phyloP scores from a whole-genome alignment of 2,113 vertebrate genomes.

The Pachypanchax playfairii region DNA sequence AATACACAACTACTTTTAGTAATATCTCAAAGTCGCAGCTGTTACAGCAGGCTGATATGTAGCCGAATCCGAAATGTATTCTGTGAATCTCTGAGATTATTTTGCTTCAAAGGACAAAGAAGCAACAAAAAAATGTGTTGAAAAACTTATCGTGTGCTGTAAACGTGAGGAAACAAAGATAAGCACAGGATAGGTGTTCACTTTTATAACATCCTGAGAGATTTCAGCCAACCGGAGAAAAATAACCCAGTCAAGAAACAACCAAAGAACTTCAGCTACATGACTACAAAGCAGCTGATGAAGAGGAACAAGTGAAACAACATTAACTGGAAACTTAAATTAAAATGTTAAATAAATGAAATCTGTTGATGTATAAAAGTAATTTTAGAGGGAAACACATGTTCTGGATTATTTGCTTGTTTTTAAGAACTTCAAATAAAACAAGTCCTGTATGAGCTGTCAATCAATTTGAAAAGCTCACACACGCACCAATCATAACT shows the following conservation, averaged over 20 bases:
- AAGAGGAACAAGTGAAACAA: not conserved
- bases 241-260: constrained; percentile 25
- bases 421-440: too few relatives aligned
- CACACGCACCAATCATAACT: too few relatives aligned
- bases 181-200: constrained; percentile 69
- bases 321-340: too few relatives aligned
- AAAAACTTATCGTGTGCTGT: constrained; percentile 8
- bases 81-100: not conserved
- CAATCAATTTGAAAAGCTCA: too few relatives aligned
- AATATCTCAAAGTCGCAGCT: constrained; percentile 45
- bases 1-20: constrained; percentile 37
- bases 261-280: constrained; percentile 17
- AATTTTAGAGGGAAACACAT: too few relatives aligned
- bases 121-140: constrained; percentile 4
- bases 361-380: too few relatives aligned
- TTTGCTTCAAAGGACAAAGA: constrained; percentile 8
- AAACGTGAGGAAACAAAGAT: constrained; percentile 50
- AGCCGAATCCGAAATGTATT: constrained; percentile 26
- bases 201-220: constrained; percentile 62
- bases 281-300: constrained; percentile 6
- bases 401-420: too few relatives aligned
- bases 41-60: constrained; percentile 3
- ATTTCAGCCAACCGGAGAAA: constrained; percentile 19
- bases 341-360: not conserved
- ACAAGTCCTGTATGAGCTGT: too few relatives aligned